Conservation (phyloP, 2,797 vertebrate species). For the Sitta carolinensis region DNA sequence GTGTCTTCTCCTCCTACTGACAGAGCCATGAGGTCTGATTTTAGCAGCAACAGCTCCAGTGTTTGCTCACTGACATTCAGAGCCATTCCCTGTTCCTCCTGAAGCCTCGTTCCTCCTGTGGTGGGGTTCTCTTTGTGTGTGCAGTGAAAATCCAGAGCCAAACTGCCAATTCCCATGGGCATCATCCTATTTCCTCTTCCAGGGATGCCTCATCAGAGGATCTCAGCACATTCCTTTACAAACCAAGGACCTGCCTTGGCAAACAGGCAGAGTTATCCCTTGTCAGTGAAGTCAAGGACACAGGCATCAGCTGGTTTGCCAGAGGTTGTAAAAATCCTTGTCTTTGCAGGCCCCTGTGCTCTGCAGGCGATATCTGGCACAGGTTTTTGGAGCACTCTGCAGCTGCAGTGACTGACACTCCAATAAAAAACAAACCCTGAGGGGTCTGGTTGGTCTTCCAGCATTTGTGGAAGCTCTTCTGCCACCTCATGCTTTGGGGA, state of each 20-base stretch:
- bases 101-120: background rate
- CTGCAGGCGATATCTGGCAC: background rate
- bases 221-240: background rate
- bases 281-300: background rate
- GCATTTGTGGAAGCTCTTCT: background rate
- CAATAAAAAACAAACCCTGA: background rate
- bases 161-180: conserved; percentile 1
- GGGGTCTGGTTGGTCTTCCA: background rate
- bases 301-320: background rate
- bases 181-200: background rate
- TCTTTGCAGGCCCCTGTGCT: background rate
- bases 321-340: background rate
- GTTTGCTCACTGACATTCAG: background rate
- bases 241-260: background rate
- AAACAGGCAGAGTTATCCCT: background rate
- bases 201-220: background rate
- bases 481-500: background rate
- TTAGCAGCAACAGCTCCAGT: background rate
- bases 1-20: background rate
- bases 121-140: background rate
- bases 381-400: background rate
- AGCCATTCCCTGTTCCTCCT: background rate
- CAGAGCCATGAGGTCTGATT: background rate
- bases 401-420: background rate
- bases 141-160: background rate